These are phyloP conservation scores for Anhinga rufa DNA, from an alignment of 2,113 vertebrate genomes.

Conservation along the genomic window DNA sequence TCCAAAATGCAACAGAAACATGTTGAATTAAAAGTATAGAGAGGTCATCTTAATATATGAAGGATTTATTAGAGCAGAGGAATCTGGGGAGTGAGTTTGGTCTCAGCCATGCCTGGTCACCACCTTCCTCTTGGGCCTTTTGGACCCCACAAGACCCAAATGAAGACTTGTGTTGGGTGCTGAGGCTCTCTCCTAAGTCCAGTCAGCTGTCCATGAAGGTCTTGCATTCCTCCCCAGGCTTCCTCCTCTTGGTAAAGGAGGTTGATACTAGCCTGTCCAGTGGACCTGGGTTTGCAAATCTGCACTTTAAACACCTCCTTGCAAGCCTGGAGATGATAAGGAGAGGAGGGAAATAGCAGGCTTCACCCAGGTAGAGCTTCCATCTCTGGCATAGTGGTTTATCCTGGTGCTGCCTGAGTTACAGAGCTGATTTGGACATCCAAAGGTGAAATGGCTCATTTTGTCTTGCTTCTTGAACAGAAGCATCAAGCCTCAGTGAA, in stretches of 20 bases:
- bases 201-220: background rate
- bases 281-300: background rate
- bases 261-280: background rate
- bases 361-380: background rate
- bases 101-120: background rate
- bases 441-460: background rate
- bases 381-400: background rate
- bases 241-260: background rate
- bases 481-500: background rate
- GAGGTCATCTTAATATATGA: background rate
- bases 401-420: background rate
- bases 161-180: fast-evolving
- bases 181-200: background rate
- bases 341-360: background rate
- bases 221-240: background rate
- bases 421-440: background rate
- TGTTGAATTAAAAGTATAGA: background rate
- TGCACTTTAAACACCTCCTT: background rate
- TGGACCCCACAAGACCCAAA: background rate
- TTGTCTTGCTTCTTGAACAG: background rate
- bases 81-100: background rate
- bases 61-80: background rate
- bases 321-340: background rate
- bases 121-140: background rate
- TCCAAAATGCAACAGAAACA: background rate